phyloP scores from a whole-genome alignment of 37 sponge, comb jelly and placozoan species.

The Sycon ciliatum region DNA sequence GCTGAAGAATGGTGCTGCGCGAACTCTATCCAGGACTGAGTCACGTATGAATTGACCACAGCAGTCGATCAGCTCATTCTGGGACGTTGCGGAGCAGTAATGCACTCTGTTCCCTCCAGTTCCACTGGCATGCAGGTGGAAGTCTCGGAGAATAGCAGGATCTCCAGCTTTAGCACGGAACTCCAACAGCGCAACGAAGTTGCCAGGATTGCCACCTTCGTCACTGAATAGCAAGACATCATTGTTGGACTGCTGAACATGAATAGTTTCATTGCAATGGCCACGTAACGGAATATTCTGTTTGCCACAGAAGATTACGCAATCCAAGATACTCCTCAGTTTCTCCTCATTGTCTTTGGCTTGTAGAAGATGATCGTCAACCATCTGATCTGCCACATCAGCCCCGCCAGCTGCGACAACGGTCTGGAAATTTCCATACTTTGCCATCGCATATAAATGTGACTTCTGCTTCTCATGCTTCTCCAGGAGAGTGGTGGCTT shows the following conservation, averaged over 20 bases:
- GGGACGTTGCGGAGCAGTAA: no score
- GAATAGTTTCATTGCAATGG: not conserved
- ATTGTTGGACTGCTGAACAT: not conserved
- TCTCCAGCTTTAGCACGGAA: not conserved
- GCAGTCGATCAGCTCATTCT: not conserved
- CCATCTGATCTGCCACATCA: no score
- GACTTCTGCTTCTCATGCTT: not conserved
- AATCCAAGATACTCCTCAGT: not conserved
- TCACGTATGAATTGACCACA: not conserved
- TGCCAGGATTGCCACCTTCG: not conserved
- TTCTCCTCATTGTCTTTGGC: not conserved
- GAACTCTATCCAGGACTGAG: not conserved
- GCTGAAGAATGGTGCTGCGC: not conserved
- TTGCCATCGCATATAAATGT: not conserved
- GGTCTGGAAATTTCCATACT: not conserved
- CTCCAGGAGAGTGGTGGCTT: not conserved
- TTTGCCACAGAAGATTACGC: not conserved
- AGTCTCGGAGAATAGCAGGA: not conserved
- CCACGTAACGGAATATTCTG: not conserved
- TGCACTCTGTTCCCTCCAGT: no score
- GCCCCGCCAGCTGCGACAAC: no score
- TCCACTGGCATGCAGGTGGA: no score
- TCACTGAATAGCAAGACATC: no score
- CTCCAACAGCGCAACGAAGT: not conserved
- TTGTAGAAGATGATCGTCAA: no score